Evolutionary conservation across 2,888 invertebrate genomes (phyloP).

Genomic region (Hirtodrosophila duncani): DNA sequence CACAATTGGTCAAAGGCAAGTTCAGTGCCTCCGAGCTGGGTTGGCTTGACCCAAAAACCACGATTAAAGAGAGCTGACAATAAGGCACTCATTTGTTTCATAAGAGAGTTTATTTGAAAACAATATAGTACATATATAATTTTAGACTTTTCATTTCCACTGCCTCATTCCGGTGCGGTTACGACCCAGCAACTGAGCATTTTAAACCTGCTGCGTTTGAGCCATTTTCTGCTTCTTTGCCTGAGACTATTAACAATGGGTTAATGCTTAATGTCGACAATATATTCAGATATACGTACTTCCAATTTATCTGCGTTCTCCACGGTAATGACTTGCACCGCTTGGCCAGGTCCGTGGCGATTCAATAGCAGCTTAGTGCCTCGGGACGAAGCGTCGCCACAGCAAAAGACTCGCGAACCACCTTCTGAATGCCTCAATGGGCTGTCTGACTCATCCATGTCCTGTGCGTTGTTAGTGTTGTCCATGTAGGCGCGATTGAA

Average conservation of each 20-base stretch:
- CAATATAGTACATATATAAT: too few species aligned
- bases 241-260: conserved; percentile 46
- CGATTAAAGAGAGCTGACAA: too few species aligned
- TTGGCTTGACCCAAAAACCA: conserved; percentile 37
- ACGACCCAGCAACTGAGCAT: too few species aligned
- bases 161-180: conserved; percentile 27
- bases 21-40: conserved; percentile 49
- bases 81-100: too few species aligned
- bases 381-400: conserved; percentile 60
- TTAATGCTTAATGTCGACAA: background rate
- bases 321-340: conserved; percentile 84
- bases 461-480: conserved; percentile 56
- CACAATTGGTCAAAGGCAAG: conserved; percentile 33
- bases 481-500: conserved; percentile 80
- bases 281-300: conserved; percentile 16
- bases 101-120: conserved; percentile 15
- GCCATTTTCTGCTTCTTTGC: conserved; percentile 75
- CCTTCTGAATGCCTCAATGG: conserved; percentile 75
- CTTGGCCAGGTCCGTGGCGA: conserved; percentile 83
- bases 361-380: conserved; percentile 41
- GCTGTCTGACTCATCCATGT: conserved; percentile 77
- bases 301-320: conserved; percentile 44
- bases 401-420: conserved; percentile 77
- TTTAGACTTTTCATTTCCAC: too few species aligned
- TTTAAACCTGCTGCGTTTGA: conserved; percentile 65